These are phyloP conservation scores for Emys orbicularis DNA, from an alignment of 2,797 vertebrate genomes.

Conservation along the genomic window DNA sequence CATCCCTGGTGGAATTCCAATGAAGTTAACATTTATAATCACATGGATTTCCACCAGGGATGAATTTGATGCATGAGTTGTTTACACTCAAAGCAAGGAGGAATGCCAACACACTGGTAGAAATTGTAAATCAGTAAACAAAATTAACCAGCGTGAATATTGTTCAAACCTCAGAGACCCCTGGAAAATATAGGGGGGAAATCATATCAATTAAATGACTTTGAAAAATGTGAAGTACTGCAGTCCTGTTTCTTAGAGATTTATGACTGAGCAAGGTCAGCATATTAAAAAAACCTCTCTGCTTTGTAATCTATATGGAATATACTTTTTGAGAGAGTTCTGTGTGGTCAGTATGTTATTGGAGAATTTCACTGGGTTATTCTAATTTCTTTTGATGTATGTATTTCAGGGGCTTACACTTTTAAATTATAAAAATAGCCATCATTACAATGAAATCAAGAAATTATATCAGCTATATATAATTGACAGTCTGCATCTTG, in stretches of 20 bases:
- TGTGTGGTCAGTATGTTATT: neutral
- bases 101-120: constrained; percentile 1
- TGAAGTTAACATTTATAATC: no score
- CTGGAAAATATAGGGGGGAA: neutral
- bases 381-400: neutral
- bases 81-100: neutral
- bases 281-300: neutral
- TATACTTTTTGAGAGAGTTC: neutral
- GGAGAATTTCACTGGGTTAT: neutral
- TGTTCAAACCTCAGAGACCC: neutral
- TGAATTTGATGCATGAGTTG: neutral
- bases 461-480: neutral
- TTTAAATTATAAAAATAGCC: neutral
- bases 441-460: neutral
- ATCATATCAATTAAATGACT: neutral
- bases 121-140: constrained; percentile 6
- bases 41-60: neutral
- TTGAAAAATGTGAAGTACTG: neutral
- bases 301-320: neutral
- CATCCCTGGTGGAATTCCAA: neutral
- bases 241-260: neutral
- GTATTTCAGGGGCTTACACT: neutral
- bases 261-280: neutral
- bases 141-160: neutral
- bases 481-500: neutral